phyloP scores from a whole-genome alignment of 1,140 invertebrate genomes.

The Cydia strobilella region DNA sequence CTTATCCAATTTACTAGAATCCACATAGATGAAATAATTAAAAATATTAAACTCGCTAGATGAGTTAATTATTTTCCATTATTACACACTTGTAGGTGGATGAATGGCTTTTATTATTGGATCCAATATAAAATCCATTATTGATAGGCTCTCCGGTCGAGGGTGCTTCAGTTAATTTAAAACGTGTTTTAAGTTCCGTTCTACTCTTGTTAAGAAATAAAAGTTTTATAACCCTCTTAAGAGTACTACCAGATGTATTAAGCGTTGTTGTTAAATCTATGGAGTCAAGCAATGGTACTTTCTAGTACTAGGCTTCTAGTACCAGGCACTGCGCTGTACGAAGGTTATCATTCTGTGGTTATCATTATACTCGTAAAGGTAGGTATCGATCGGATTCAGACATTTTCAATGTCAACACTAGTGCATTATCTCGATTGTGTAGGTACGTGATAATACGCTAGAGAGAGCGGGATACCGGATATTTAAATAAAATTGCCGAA shows the following conservation, averaged over 20 bases:
- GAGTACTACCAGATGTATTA: not conserved
- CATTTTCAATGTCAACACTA: too few relatives aligned
- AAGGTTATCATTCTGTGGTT: too few relatives aligned
- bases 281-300: not conserved
- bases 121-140: constrained; percentile 20
- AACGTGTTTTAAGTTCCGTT: not conserved
- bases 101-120: constrained; percentile 21
- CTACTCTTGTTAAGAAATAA: not conserved
- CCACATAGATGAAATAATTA: not conserved
- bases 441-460: too few relatives aligned
- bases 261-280: not conserved
- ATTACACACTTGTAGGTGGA: constrained; percentile 9
- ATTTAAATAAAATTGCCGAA: too few relatives aligned
- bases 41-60: not conserved
- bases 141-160: constrained; percentile 6
- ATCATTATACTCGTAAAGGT: too few relatives aligned
- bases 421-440: too few relatives aligned
- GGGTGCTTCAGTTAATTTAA: constrained; percentile 8
- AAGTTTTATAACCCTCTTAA: not conserved
- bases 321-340: too few relatives aligned
- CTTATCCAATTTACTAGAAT: not conserved
- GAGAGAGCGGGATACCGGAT: too few relatives aligned
- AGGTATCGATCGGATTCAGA: too few relatives aligned
- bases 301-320: too few relatives aligned
- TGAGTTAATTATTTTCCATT: constrained; percentile 28